Conservation (phyloP, 2,888 invertebrate species). For the Dicyrtomina minuta region DNA sequence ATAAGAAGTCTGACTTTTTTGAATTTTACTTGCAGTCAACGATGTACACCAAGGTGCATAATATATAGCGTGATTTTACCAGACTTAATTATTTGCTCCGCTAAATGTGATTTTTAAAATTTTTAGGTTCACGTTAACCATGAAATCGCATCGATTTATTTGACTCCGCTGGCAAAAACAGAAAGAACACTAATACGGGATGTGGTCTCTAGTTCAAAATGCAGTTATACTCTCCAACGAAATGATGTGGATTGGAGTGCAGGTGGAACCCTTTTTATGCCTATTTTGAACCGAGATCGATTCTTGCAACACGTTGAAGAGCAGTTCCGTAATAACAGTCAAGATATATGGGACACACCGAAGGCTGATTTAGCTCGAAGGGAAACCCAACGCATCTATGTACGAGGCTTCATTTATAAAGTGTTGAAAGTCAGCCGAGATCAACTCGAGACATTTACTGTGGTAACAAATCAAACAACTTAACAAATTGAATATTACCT, state of each 20-base stretch:
- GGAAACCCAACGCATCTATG: background rate
- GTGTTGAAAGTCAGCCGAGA: background rate
- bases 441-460: background rate
- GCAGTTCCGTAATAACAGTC: no score
- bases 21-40: conserved; percentile 8
- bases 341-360: no score
- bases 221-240: background rate
- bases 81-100: no score
- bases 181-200: background rate
- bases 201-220: background rate
- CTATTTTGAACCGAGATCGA: background rate
- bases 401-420: conserved; percentile 11
- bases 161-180: background rate
- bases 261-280: conserved; percentile 3
- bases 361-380: background rate
- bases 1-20: background rate
- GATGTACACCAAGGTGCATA: background rate
- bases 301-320: background rate
- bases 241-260: background rate
- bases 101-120: no score
- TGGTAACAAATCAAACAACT: no score
- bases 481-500: no score
- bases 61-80: no score
- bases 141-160: background rate
- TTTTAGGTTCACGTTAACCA: conserved; percentile 9